Conservation (phyloP, 2,888 invertebrate species). For the Leptinotarsa peninsularis region DNA sequence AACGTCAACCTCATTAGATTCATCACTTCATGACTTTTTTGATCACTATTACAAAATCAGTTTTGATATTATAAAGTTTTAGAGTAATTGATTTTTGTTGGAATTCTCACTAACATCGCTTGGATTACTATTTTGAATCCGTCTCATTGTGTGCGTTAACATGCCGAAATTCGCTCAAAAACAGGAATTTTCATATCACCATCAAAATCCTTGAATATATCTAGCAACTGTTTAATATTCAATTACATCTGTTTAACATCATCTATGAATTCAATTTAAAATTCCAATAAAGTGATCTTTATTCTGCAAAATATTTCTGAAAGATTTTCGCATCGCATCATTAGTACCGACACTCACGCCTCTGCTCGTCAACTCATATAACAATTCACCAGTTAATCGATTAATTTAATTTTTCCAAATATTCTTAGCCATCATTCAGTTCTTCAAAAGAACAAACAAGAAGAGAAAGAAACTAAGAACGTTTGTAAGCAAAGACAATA, state of each 20-base stretch:
- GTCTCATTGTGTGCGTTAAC: not conserved
- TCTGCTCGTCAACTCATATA: not conserved
- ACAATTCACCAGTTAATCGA: not conserved
- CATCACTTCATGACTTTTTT: not conserved
- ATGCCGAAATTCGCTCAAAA: not conserved
- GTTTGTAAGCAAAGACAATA: no score
- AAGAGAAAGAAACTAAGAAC: no score
- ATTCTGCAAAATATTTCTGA: slow-evolving; percentile 5
- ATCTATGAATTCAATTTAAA: not conserved
- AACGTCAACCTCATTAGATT: not conserved
- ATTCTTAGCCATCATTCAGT: slow-evolving; percentile 2
- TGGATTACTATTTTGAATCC: not conserved
- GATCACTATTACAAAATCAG: not conserved
- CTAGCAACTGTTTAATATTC: not conserved
- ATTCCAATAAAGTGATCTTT: not conserved
- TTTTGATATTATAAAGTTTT: not conserved
- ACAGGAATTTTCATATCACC: not conserved
- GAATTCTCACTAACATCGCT: not conserved
- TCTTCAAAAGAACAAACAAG: no score
- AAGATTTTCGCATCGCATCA: slow-evolving; percentile 1
- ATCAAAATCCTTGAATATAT: slow-evolving; percentile 1
- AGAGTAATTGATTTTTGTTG: not conserved
- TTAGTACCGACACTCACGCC: not conserved
- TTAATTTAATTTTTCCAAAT: slow-evolving; percentile 1
- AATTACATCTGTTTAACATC: not conserved